Base-by-base conservation (phyloP, 2,888 invertebrate genomes). In the Ptilodon capucinus region DNA sequence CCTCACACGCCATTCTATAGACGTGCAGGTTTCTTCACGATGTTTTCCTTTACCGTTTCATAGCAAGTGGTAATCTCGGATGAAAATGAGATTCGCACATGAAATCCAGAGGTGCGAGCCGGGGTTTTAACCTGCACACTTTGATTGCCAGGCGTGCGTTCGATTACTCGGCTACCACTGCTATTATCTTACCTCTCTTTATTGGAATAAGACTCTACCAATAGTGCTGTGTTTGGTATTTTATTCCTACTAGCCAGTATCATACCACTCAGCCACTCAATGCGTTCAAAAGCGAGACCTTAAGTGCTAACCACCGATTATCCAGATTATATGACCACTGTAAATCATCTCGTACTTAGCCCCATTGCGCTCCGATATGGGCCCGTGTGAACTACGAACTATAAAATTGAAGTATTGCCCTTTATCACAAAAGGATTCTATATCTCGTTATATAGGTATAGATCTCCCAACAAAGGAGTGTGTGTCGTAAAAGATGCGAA, bases 371-470 rank as follows among this genome's bases (percentile, higher is more conserved):
- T 71, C 69, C 69, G 68, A 67, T 60, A 72, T 68, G 67, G 64
- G 68, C 68, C 68, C 57, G 64, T 74, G 71, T 83, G 88, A 87
- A 88, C 88, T 87, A 89, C 84, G 86, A 85, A 83, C 89, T 85
- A 86, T 88, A 89, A 90, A 88, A 81, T 88, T 89, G 86, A 89
- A 84, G 86, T 76, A 87, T 85, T 74, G 79, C 81, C 69, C 64
- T 76, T 74, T 77, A 80, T 79, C 73, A 74, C 68, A 85, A 84
- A 87, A 80, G 81, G 80, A 74, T 70, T 69, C 60, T 72, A 79
- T 81, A 83, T 85, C 81, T 81, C 76, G 76, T 82, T 80, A 79
- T 71, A 58, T 66, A 60, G 76, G 58, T 76, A n/a, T n/a, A n/a
- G n/a, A n/a, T 13, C 17, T 13, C 14, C 69, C 74, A 78, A 85